Conservation (phyloP, 2,888 invertebrate genomes). For the Erebia ligea region DNA sequence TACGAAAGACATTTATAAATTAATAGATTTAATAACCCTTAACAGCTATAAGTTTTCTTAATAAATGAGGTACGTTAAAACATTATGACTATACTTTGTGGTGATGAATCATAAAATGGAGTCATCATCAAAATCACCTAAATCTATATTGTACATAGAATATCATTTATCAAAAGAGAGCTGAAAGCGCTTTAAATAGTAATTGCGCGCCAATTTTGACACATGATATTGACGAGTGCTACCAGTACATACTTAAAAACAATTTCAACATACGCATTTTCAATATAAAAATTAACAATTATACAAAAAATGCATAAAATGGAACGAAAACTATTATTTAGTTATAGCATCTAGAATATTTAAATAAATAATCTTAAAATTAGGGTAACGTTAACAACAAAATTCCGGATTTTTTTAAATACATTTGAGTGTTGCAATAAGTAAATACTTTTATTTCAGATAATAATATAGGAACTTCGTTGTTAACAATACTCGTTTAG, state of each 20-base stretch:
- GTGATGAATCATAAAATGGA: constrained; percentile 45
- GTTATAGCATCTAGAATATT: constrained; percentile 63
- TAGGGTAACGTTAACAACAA: constrained; percentile 42
- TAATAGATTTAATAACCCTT: constrained; percentile 52
- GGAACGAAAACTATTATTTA: constrained; percentile 70
- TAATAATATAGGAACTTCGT: constrained; percentile 32
- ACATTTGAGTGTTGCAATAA: constrained; percentile 9
- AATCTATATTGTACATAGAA: constrained; percentile 54
- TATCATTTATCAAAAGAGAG: constrained; percentile 47
- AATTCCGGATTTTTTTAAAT: constrained; percentile 32
- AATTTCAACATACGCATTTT: constrained; percentile 74
- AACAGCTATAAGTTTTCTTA: constrained; percentile 61
- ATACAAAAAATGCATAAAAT: constrained; percentile 79
- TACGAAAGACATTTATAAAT: constrained; percentile 49
- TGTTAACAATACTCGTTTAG: constrained; percentile 59
- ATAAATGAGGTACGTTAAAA: constrained; percentile 82
- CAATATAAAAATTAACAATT: constrained; percentile 73
- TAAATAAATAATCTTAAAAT: constrained; percentile 56
- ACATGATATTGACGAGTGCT: constrained; percentile 42
- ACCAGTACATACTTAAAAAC: constrained; percentile 56
- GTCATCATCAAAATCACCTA: constrained; percentile 53
- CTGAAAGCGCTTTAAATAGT: neutral
- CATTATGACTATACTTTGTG: constrained; percentile 74
- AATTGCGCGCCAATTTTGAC: constrained; percentile 42
- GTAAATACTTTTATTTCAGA: constrained; percentile 23